A percentile compares a stretch with the other conserved stretches of the same genome.
Conservation (phyloP, 1,140 invertebrate species). For the Euwallacea fornicatus region DNA sequence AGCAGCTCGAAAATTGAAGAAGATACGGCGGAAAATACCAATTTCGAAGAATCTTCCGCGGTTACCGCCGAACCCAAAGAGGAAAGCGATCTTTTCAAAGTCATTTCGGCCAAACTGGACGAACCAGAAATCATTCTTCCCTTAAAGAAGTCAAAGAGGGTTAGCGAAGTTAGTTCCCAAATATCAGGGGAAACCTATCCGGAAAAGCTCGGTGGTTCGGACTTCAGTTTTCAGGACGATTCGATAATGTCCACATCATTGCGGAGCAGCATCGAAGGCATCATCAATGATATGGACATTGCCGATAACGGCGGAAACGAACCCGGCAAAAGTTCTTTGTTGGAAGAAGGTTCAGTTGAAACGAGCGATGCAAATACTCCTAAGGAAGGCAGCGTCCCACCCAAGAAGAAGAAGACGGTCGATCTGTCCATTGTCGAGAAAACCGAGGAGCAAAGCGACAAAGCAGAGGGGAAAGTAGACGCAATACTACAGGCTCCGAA, state of each 20-base stretch:
- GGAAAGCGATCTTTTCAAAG: too few relatives aligned
- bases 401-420: conserved; percentile 39
- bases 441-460: neutral
- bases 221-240: conserved; percentile 19
- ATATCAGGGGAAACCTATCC: neutral
- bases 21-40: too few relatives aligned
- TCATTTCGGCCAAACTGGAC: too few relatives aligned
- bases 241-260: conserved; percentile 26
- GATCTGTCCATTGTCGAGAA: neutral
- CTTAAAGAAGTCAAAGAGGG: conserved; percentile 38
- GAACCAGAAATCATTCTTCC: conserved; percentile 34
- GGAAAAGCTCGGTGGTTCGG: neutral
- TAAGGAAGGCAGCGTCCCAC: conserved; percentile 10
- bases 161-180: conserved; percentile 11
- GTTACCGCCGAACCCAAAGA: too few relatives aligned
- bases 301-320: neutral
- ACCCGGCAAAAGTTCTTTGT: neutral
- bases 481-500: conserved; percentile 21
- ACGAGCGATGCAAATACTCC: neutral
- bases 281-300: conserved; percentile 24
- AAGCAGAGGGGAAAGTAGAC: conserved; percentile 4
- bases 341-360: neutral
- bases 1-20: too few relatives aligned
- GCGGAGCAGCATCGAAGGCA: conserved; percentile 21
- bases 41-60: too few relatives aligned